A percentile compares a stretch with the other conserved stretches of the same genome.
Evolutionary conservation across 2,888 invertebrate species (phyloP).

Genomic region (Leptothorax acervorum): DNA sequence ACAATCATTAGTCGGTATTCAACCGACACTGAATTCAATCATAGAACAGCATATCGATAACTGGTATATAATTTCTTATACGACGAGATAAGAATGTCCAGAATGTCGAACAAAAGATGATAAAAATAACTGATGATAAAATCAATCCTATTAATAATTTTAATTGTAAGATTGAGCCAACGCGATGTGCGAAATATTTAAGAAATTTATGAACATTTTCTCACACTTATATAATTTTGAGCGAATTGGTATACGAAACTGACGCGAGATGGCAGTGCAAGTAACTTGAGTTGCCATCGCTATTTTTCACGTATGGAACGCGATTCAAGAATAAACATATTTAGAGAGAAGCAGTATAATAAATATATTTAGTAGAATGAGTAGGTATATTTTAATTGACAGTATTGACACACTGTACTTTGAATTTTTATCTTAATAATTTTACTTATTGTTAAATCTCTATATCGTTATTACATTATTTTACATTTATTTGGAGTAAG

Average conservation of each 20-base stretch:
- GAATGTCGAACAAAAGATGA: too few relatives aligned
- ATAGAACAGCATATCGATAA: too few relatives aligned
- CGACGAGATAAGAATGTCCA: too few relatives aligned
- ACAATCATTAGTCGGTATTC: too few relatives aligned
- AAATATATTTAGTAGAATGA: neutral
- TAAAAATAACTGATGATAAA: too few relatives aligned
- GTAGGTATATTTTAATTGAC: neutral
- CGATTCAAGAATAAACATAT: neutral
- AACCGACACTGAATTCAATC: too few relatives aligned
- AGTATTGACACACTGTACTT: neutral
- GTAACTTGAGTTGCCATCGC: neutral
- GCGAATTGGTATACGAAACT: neutral
- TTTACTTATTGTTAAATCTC: neutral
- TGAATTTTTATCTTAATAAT: conserved; percentile 10
- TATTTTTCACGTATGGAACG: neutral
- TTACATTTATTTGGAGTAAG: neutral
- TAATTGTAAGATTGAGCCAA: neutral
- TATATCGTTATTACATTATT: neutral
- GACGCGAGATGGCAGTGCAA: conserved; percentile 19
- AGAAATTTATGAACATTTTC: conserved; percentile 5
- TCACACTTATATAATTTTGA: neutral
- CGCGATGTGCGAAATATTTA: neutral
- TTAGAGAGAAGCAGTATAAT: neutral
- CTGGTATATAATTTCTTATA: too few relatives aligned
- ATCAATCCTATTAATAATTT: neutral